Evolutionary conservation across 2,797 vertebrate species (phyloP), one percentile per base, ranked within the genome.

Genomic region (Tangara arthus): DNA sequence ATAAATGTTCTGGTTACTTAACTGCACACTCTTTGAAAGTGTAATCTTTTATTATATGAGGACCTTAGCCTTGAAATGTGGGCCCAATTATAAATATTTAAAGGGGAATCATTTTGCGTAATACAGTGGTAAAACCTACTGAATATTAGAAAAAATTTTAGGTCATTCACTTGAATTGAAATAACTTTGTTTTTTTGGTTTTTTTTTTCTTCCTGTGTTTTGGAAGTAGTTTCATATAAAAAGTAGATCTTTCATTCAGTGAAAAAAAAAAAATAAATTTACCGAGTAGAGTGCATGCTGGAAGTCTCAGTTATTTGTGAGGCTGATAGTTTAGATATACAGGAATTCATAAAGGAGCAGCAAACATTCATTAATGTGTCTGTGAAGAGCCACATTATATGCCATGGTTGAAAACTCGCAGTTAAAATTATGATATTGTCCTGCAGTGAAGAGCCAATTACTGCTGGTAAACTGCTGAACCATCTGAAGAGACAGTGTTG

Each of bases 381-480:
- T 88, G 17, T 75, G 66, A 97, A 96, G 72, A 93, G 65, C 86
- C 71, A 22, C 23, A 47, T 90, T 92, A 59, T 76, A 69, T 82
- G 44, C 65, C 44, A 37, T 75, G 34, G 47, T 82, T 94, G 86
- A 96, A 96, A 93, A 94, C 89, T 35, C 41, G 72, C 93, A 75
- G 41, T 96, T 94, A 91, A 90, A 44, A 94, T 96, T 88, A 94
- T 70, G 49, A 46, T 69, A 41, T 69, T 87, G 37, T 72, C 87
- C 80, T 95, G 16, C 15, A 82, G 64, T 90, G 82, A 92, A 94
- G 93, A 94, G 77, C 56, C 94, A 94, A 63, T 97, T 95, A 95
- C 52, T 91, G 44, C 16, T 82, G 50, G 59, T 53, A 86, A 90
- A 82, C 52, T 81, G 65, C 63, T 76, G 94, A 96, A 76, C 84